These are phyloP conservation scores for Brachyalestes nurse DNA, from an alignment of 2,797 vertebrate species.

Conservation along the genomic window DNA sequence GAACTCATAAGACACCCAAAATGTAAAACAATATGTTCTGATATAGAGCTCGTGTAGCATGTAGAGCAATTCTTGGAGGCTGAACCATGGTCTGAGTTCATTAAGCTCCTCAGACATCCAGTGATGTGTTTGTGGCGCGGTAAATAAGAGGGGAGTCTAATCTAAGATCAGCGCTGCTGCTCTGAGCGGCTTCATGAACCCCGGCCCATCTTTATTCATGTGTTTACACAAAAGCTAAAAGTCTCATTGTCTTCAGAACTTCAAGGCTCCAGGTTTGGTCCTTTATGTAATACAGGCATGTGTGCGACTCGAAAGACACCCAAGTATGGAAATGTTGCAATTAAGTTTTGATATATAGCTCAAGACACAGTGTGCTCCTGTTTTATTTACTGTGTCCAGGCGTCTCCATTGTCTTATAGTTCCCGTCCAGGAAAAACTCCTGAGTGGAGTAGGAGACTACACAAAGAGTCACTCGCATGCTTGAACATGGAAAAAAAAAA, in stretches of 20 bases:
- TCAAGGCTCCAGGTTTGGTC: background rate
- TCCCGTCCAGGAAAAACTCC: conserved; percentile 72
- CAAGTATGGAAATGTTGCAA: conserved; percentile 10
- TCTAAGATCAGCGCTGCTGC: background rate
- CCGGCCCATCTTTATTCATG: background rate
- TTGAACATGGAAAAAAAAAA: conserved; percentile 53
- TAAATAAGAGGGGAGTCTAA: background rate
- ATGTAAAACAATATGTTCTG: background rate
- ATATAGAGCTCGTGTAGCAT: too few species aligned
- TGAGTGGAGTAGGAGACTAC: conserved; percentile 62
- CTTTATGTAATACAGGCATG: background rate
- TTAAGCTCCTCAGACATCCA: background rate
- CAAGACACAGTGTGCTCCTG: background rate
- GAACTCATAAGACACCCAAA: background rate
- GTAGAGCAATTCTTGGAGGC: too few species aligned
- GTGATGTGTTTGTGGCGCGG: background rate
- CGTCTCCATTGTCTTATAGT: conserved; percentile 71
- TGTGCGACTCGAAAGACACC: background rate
- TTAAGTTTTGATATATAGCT: conserved; percentile 18
- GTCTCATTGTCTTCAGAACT: background rate
- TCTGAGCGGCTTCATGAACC: background rate
- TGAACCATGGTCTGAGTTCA: too few species aligned
- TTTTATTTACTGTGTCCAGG: conserved; percentile 23
- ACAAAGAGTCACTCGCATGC: conserved; percentile 56
- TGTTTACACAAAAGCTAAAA: background rate